Evolutionary conservation across 2,113 vertebrate species (phyloP), one percentile per base, ranked within the genome.

Genomic region (Mungos mungo): DNA sequence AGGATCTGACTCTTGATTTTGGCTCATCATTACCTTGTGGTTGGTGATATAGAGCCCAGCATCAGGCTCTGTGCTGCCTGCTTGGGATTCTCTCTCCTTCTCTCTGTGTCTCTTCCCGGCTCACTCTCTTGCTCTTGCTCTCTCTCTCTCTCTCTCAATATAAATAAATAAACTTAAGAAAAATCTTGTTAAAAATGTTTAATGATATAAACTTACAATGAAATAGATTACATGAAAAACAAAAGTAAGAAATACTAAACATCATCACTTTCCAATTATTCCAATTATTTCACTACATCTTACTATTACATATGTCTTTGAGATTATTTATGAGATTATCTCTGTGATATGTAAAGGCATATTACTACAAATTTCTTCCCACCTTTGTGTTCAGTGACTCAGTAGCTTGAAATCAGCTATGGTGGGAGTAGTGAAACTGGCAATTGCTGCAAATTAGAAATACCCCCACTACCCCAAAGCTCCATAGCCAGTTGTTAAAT

Each of bases 401-500:
- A 3, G 45, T 60, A 54, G 38, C 23, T 95, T 96, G 54, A 84
- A 87, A 72, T 80, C 15, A 69, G n/a, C 41, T 87, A 68, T 69
- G 13, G 65, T 54, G 29, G 57, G 33, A 89, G 12, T 66, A 76
- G 74, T 96, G 86, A 92, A 76, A 96, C 4, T 76, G 82, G 45
- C 72, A 93, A 95, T 88, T 80, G 29, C 18, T 95, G 13, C 38
- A 91, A 80, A 91, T 86, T 77, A 95, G 79, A 45, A 93, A 60
- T 77, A 13, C 8, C 13, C 25, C 18, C n/a, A 41, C 27, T n/a
- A 33, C 8, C 23, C 31, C 0, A 31, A 14, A 27, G 31, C 23
- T 63, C 45, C 15, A 60, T 31, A 81, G 50, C 47, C 38, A 54
- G 27, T 29, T 71, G 18, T 87, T 94, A 90, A 90, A 83, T 94